These are phyloP conservation scores for Octodon degus DNA, from an alignment of 2,113 vertebrate species.

Conservation along the genomic window DNA sequence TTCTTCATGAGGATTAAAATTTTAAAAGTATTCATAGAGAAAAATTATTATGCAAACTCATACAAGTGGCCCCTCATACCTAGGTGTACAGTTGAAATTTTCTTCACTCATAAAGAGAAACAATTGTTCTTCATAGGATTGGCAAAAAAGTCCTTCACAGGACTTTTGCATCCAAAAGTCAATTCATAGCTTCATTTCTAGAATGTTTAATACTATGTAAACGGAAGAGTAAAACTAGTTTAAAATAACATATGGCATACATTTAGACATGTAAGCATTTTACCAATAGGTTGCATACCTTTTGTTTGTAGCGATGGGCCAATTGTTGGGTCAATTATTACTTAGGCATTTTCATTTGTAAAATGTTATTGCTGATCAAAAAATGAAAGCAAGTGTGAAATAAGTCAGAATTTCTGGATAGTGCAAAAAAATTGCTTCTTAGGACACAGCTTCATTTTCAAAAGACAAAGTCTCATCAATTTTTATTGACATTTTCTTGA, in stretches of 20 bases:
- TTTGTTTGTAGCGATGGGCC: neutral
- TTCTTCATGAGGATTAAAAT: neutral
- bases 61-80: constrained; percentile 18
- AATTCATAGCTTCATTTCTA: constrained; percentile 37
- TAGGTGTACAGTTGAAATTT: neutral
- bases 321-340: neutral
- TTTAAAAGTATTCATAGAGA: neutral
- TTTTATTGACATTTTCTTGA: neutral
- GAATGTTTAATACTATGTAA: neutral
- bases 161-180: neutral
- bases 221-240: constrained; percentile 11
- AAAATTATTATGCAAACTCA: constrained; percentile 26
- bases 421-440: neutral
- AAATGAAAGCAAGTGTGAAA: neutral
- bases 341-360: neutral
- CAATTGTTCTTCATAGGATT: neutral
- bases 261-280: constrained; percentile 1
- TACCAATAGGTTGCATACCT: neutral
- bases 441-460: neutral
- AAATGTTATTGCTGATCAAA: neutral
- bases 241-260: neutral
- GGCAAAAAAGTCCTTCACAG: too few relatives aligned
- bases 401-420: neutral
- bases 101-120: neutral
- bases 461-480: neutral